These are phyloP conservation scores for Myripristis jacobus DNA, from an alignment of 2,797 vertebrate species.

Conservation along the genomic window DNA sequence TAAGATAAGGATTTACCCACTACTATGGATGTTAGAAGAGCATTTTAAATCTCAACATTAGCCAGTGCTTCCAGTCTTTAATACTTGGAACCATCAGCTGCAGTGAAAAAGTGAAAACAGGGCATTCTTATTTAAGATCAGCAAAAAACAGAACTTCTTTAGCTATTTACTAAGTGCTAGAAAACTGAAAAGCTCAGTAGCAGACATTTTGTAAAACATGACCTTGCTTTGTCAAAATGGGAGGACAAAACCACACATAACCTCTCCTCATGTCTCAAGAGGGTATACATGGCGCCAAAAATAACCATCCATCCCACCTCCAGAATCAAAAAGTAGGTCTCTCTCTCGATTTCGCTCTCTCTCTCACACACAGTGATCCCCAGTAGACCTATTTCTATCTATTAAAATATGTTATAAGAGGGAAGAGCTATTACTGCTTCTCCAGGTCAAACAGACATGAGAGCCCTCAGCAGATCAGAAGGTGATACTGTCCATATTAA, in stretches of 20 bases:
- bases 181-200: neutral
- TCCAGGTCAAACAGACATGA: conserved; percentile 19
- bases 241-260: conserved; percentile 35
- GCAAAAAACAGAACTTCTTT: too few species aligned
- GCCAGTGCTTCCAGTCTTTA: too few species aligned
- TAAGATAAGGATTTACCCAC: neutral
- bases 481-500: neutral
- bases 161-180: neutral
- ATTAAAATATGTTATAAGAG: conserved; percentile 60
- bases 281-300: conserved; percentile 41
- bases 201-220: conserved; percentile 18
- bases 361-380: conserved; percentile 14
- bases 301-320: conserved; percentile 49
- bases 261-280: conserved; percentile 22
- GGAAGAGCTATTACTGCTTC: conserved; percentile 56
- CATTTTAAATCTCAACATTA: too few species aligned
- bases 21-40: neutral
- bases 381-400: conserved; percentile 65
- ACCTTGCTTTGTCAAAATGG: conserved; percentile 32
- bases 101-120: too few species aligned
- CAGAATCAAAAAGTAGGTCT: conserved; percentile 71
- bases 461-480: conserved; percentile 10
- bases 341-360: conserved; percentile 21
- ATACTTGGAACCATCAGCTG: too few species aligned
- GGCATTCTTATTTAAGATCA: too few species aligned